A percentile compares a stretch with the other conserved stretches of the same genome.
These are phyloP conservation scores for Saccostrea cuccullata DNA, from an alignment of 1,140 invertebrate genomes.

Conservation along the genomic window DNA sequence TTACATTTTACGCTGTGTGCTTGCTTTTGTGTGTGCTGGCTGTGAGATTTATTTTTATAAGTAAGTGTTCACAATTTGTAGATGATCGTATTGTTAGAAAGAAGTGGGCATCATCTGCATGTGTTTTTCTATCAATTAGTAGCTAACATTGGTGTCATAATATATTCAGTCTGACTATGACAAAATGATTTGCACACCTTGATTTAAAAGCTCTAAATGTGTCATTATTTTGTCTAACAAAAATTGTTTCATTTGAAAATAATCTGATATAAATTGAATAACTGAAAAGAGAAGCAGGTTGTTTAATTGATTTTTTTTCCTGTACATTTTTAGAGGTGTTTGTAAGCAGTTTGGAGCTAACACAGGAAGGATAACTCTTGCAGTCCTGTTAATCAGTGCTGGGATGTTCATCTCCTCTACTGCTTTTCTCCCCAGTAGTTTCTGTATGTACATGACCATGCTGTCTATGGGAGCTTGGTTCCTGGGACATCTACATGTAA, in stretches of 20 bases:
- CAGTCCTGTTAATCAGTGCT: conserved; percentile 90
- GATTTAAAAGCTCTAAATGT: no score
- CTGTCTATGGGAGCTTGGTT: conserved; percentile 91
- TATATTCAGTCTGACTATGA: no score
- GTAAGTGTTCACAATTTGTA: conserved; percentile 80
- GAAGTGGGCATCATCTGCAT: no score
- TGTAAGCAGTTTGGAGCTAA: conserved; percentile 93
- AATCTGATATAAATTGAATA: no score
- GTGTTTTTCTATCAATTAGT: no score
- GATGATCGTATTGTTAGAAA: no score
- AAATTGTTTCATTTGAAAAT: no score
- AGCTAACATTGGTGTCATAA: no score
- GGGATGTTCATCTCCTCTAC: conserved; percentile 95
- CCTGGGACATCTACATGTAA: conserved; percentile 62
- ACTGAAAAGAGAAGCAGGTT: no score
- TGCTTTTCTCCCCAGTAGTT: conserved; percentile 95
- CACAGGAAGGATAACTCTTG: conserved; percentile 89
- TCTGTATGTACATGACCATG: conserved; percentile 92
- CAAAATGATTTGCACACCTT: no score
- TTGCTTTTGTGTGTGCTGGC: conserved; percentile 88
- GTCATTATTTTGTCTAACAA: no score
- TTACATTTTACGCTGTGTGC: conserved; percentile 90
- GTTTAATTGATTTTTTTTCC: neutral
- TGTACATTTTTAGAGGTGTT: conserved; percentile 84
- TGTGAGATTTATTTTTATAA: conserved; percentile 97